Base-by-base conservation (phyloP, 1,140 invertebrate species). In the Drosophila kikkawai region DNA sequence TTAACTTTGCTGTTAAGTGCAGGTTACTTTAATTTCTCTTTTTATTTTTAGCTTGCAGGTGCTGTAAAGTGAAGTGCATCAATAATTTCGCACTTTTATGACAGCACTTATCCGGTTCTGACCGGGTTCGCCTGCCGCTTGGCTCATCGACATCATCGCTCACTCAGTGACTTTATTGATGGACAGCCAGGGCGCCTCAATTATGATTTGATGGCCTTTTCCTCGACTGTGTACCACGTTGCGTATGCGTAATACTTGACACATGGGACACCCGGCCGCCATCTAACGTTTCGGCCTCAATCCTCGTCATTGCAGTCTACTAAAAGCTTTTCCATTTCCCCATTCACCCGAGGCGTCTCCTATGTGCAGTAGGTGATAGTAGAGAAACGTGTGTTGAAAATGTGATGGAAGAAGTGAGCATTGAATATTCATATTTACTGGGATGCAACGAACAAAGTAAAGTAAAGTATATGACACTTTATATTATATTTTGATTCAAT, bases 151-250 rank as follows among this genome's bases (percentile, higher is more conserved):
- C 73, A 74, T 64, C 69, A 60, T 53, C 51, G 39, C 47, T 64
- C 58, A 51, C 50, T 53, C 50, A 44, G 71, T 44, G 60, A 51
- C 60, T 75, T 66, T 66, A 76, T 76, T 76, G 74, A 76, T 76
- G 60, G 69, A 75, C 74, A 75, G 71, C 42, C 71, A 42, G 53
- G 53, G 53, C 39, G 63, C 53, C 74, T 76, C 74, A 76, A 76
- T 80, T 75, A 80, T 80, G 78, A 80, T 80, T 80, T 80, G 69
- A 80, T 80, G 59, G 63, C 70, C 74, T 75, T 75, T 53, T 80
- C 42, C 58, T 58, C 44, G 32, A 45, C 74, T 42, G 39, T 75
- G 60, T 67, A 26, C 34, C 69, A 74, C 76, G 42, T 51, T 60
- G 78, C 70, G 78, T 57, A 80, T 80, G 69, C 63, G 58, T 59